Percentiles rank a stretch among this genome's conserved stretches.
Conservation (phyloP, 2,797 vertebrate species). For the Mastacembelus armatus region DNA sequence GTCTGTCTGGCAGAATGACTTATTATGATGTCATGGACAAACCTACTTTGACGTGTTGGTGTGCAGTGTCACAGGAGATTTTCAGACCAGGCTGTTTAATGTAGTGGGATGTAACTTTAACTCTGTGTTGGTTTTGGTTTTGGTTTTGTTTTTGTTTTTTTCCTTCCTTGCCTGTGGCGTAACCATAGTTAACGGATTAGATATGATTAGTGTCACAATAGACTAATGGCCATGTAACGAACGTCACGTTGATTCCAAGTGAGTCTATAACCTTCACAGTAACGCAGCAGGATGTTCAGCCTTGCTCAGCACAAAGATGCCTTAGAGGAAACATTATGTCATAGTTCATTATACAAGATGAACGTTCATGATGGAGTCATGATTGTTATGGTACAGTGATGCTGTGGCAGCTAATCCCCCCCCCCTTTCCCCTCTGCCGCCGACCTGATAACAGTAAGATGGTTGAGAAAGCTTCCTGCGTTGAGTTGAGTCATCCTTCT, state of each 20-base stretch:
- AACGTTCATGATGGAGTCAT: neutral
- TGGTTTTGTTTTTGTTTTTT: neutral
- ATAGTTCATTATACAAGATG: neutral
- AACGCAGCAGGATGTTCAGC: neutral
- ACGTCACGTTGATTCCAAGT: neutral
- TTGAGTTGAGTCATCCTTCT: neutral
- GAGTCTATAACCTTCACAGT: neutral
- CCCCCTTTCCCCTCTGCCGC: neutral
- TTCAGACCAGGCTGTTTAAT: slow-evolving; percentile 8
- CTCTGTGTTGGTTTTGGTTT: no score
- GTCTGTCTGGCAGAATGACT: slow-evolving; percentile 5
- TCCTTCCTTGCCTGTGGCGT: neutral
- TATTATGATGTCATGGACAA: neutral
- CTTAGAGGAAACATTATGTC: neutral
- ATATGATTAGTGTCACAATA: slow-evolving; percentile 14
- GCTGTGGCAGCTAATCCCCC: neutral
- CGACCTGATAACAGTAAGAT: neutral
- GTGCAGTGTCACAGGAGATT: slow-evolving; percentile 38
- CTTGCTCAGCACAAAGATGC: slow-evolving; percentile 8
- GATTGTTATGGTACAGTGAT: neutral
- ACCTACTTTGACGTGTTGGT: slow-evolving; percentile 12
- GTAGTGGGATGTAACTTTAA: neutral
- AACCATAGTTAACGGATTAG: neutral
- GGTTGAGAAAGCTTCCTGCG: neutral
- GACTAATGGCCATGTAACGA: neutral